Evolutionary conservation across 2,888 invertebrate species (phyloP), one percentile per base, ranked within the genome.

Genomic region (Cheilosia variabilis): DNA sequence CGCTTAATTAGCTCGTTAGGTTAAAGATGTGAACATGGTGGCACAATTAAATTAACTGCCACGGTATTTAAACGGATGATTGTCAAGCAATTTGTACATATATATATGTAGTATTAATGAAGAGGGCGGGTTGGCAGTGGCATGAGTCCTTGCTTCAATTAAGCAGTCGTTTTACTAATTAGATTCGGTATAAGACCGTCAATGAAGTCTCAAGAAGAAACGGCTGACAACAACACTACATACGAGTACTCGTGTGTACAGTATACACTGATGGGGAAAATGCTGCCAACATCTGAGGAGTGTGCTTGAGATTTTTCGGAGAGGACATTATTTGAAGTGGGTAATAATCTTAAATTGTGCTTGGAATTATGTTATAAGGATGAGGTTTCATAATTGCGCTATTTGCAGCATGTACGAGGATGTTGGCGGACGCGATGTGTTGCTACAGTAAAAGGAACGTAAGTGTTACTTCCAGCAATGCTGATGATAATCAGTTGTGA

Each of bases 1-100:
- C 57, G 57, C 73, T 79, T 84, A 84, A 84, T 84, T 84, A 79
- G 71, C 80, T 84, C 84, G 75, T 84, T 84, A 80, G 80, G 69
- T 55, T 80, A 69, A 41, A 76, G 75, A 84, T 84, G 84, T 79
- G 69, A 76, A 80, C 84, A 80, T 69, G 79, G 84, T 53, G 69
- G 65, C 62, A 60, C 65, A 75, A 76, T 84, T 84, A 80, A 84
- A 84, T 84, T 76, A 84, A 80, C 84, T 80, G 69, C 22, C 66
- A 53, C 60, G 65, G 69, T 80, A 69, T 66, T 84, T 80, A 84
- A 84, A 76, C 60, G 69, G 80, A 55, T 84, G 79, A 84, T 84
- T 84, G 84, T 84, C 58, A 65, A 80, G 69, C 75, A 84, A 84
- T 80, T 84, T 84, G 75, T 66, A 24, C 22, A 9, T 17, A 10